These are phyloP conservation scores for Poicephalus gulielmi DNA, from an alignment of 2,113 vertebrate species.

Conservation along the genomic window DNA sequence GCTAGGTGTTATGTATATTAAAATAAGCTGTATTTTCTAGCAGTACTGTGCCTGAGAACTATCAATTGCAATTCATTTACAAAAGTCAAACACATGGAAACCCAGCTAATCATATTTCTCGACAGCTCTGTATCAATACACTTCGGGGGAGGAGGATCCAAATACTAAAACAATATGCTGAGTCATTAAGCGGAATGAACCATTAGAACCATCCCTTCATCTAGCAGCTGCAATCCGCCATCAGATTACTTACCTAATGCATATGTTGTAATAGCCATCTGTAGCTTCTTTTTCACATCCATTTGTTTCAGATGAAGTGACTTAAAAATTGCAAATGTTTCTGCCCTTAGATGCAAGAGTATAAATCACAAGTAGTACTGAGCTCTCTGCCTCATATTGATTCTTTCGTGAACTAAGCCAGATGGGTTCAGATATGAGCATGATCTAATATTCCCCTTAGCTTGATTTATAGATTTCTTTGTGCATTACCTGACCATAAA, in stretches of 20 bases:
- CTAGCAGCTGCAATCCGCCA: background rate
- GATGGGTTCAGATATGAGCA: conserved; percentile 75
- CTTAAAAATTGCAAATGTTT: conserved; percentile 66
- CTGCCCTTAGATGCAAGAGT: conserved; percentile 42
- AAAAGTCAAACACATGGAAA: background rate
- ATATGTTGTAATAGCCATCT: background rate
- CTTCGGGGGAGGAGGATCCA: background rate
- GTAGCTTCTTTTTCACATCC: conserved; percentile 2
- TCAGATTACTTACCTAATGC: background rate
- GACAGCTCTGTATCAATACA: background rate
- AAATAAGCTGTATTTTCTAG: background rate
- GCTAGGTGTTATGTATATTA: background rate
- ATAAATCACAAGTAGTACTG: conserved; percentile 70
- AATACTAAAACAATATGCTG: background rate
- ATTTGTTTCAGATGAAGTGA: conserved; percentile 59
- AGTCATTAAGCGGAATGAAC: background rate
- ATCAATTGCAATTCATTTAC: background rate
- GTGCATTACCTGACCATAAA: conserved; percentile 79
- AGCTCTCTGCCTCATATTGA: conserved; percentile 70
- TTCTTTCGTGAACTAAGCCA: conserved; percentile 74
- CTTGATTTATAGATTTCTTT: conserved; percentile 82
- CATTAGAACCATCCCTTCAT: background rate
- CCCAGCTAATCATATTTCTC: background rate
- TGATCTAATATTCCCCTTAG: conserved; percentile 77
- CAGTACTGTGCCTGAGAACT: background rate